Evolutionary conservation across 2,797 vertebrate genomes (phyloP).

Genomic region (Balearica regulorum): DNA sequence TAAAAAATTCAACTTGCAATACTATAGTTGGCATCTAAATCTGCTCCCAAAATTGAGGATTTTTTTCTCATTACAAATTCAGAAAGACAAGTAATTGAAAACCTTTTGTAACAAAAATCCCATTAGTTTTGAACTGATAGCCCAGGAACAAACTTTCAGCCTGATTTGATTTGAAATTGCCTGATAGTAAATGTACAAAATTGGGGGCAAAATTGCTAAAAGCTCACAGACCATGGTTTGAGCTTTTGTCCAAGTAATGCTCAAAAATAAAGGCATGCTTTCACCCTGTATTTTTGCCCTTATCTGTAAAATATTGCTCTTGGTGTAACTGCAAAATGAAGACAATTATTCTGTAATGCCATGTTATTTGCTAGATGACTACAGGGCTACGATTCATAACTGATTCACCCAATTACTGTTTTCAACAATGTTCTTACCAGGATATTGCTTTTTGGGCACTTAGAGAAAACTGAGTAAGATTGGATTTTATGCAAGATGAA

Average conservation of each 20-base stretch:
- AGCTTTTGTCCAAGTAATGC: background rate
- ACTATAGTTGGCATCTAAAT: background rate
- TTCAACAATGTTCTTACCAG: conserved; percentile 48
- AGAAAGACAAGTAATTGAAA: background rate
- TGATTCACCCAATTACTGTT: conserved; percentile 64
- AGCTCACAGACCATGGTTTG: background rate
- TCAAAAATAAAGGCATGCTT: background rate
- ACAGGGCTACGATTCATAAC: conserved; percentile 32
- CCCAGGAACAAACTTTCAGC: background rate
- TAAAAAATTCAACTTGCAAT: background rate
- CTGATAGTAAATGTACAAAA: background rate
- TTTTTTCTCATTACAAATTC: background rate
- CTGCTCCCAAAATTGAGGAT: background rate
- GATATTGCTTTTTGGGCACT: conserved; percentile 51
- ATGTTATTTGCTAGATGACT: conserved; percentile 48
- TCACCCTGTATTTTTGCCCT: background rate
- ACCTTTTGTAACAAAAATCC: background rate
- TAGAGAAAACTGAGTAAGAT: conserved; percentile 53
- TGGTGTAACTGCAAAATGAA: conserved; percentile 26
- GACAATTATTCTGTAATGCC: conserved; percentile 59
- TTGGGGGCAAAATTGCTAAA: background rate
- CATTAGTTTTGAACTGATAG: background rate
- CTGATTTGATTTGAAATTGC: conserved; percentile 5
- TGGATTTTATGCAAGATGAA: conserved; percentile 41
- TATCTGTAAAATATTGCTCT: conserved; percentile 25